phyloP scores from a whole-genome alignment of 2,797 vertebrate genomes.

The Graptemys geographica region DNA sequence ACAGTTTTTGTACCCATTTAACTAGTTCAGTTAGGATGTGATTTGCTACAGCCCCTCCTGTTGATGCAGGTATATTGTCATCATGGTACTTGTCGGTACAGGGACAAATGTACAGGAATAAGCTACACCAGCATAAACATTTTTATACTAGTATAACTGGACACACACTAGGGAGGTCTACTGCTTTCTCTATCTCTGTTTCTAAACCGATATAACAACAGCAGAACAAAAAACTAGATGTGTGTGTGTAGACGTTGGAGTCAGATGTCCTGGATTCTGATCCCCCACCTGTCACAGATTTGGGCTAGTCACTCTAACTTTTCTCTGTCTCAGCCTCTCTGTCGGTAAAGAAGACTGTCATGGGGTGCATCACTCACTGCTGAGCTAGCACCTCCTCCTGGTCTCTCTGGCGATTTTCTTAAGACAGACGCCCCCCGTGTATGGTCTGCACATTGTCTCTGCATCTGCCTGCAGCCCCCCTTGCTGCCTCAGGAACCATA shows the following conservation, averaged over 20 bases:
- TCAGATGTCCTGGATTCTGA: rapidly evolving
- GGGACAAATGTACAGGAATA: neutral
- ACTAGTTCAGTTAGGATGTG: neutral
- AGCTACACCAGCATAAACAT: neutral
- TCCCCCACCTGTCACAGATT: neutral
- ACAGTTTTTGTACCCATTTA: neutral
- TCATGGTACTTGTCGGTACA: neutral
- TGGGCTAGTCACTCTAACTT: neutral
- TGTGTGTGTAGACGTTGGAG: neutral
- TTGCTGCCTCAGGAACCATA: too few relatives aligned
- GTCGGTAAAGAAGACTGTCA: rapidly evolving
- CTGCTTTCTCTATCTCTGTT: rapidly evolving
- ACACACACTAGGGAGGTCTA: rapidly evolving
- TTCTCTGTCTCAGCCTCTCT: neutral
- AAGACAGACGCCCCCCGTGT: too few relatives aligned
- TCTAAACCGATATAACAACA: neutral
- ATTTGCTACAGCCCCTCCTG: neutral
- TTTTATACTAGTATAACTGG: neutral
- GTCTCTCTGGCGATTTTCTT: too few relatives aligned
- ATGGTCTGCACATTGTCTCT: too few relatives aligned
- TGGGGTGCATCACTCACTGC: too few relatives aligned
- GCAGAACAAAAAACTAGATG: neutral
- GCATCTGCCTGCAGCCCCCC: too few relatives aligned
- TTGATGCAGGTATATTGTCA: neutral
- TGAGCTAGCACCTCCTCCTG: too few relatives aligned